phyloP scores from a whole-genome alignment of 2,888 invertebrate genomes.

The Pyrochroa serraticornis region DNA sequence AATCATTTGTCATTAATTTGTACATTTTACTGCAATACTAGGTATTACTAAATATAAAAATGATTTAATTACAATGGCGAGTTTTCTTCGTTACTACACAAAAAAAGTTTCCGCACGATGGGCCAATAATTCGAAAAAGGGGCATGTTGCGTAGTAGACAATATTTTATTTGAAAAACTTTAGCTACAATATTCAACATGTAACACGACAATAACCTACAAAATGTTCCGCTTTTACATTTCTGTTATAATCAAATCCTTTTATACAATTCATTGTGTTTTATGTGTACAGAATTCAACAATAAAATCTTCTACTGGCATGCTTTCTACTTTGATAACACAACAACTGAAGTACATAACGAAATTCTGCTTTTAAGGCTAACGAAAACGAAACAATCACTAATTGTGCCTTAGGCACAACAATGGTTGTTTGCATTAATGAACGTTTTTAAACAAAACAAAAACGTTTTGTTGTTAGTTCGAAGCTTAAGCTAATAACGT shows the following conservation, averaged over 20 bases:
- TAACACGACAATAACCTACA: conserved; percentile 29
- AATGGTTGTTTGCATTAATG: not conserved
- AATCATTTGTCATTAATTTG: conserved; percentile 32
- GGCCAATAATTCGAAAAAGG: not conserved
- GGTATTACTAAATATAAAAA: conserved; percentile 39
- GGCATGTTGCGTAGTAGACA: not conserved
- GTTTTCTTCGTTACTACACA: conserved; percentile 8
- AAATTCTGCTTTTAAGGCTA: not conserved
- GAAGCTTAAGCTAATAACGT: too few species aligned
- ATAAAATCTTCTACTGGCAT: conserved; percentile 16
- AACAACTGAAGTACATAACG: too few species aligned
- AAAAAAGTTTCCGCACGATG: not conserved
- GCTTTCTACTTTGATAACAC: too few species aligned
- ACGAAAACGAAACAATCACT: not conserved
- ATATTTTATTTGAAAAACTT: conserved; percentile 18
- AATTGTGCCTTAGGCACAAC: too few species aligned
- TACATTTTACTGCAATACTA: conserved; percentile 41
- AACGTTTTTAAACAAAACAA: not conserved
- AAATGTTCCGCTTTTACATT: conserved; percentile 14
- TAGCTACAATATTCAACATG: conserved; percentile 23
- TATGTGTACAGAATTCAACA: conserved; percentile 12
- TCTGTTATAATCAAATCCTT: conserved; percentile 14
- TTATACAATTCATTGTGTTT: conserved; percentile 1
- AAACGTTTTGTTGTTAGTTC: not conserved
- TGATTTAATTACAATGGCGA: conserved; percentile 24